Base-by-base conservation (phyloP, 2,888 invertebrate genomes). In the Serripes groenlandicus region DNA sequence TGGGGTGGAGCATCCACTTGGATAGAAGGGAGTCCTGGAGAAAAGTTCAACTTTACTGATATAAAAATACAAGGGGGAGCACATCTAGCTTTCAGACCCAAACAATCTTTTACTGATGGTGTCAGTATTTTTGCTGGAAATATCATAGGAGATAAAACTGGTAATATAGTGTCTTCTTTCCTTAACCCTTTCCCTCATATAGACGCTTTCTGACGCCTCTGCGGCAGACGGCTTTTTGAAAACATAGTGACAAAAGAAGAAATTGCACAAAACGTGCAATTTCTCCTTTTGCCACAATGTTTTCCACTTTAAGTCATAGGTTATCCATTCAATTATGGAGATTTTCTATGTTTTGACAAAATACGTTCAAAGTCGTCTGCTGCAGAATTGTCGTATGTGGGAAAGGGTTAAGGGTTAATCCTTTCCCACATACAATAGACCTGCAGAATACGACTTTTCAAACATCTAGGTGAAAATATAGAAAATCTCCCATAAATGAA, bases 111-210 rank as follows among this genome's bases (percentile, higher is more conserved):
- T n/a, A 81, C 73, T 30, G 77, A 80, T n/a, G 49, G 66, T 28
- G 69, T 87, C 5, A 42, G 69, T 54, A 68, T 89, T 0, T 49
- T 70, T 52, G 81, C 87, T 3, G 88, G 77, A 21, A 82, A 77
- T 26, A 60, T 91, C 21, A 35, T 78, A 23, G 89, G 92, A 18
- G 92, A 92, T 52, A 90, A 87, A 78, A 90, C 91, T 81, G 92
- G 92, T 91, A 78, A 56, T 70, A 49, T 5, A 49, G 18, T 49
- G 15, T 5, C 21, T 49, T 49, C 15, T 49, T 49, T 5, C 21
- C 21, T 49, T 3, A 3, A 49, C 42, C 42, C 42, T 2, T 15
- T 21, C 2, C 15, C 42, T 11, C 7, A 42, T 15, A 42, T 7
- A 11, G 9, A 7, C 42, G 15, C 9, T 7, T 42, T 42, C 15